Conservation (phyloP, 2,888 invertebrate species). For the Acanthococcus lagerstroemiae region DNA sequence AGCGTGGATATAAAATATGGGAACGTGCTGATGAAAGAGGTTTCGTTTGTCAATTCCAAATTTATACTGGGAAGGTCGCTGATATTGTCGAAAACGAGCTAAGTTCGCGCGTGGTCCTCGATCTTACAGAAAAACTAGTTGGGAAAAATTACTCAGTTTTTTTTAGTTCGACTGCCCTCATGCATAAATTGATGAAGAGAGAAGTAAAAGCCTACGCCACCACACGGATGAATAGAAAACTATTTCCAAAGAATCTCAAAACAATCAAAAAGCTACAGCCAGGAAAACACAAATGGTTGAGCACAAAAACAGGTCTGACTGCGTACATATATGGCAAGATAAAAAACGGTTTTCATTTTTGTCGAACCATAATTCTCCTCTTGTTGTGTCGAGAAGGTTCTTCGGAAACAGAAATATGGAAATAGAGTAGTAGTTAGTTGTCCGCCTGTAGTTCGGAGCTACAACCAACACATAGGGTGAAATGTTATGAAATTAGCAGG, state of each 20-base stretch:
- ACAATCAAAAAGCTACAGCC: neutral
- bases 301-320: neutral
- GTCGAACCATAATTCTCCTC: neutral
- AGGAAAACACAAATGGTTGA: neutral
- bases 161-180: neutral
- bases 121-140: neutral
- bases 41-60: constrained; percentile 12
- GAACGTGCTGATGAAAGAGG: constrained; percentile 19
- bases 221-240: neutral
- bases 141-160: neutral
- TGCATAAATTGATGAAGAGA: neutral
- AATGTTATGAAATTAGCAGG: neutral
- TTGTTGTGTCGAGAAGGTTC: neutral
- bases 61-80: constrained; percentile 32
- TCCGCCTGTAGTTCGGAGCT: neutral
- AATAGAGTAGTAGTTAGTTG: neutral
- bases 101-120: constrained; percentile 31
- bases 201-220: neutral
- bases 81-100: constrained; percentile 29
- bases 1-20: constrained; percentile 33
- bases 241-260: neutral
- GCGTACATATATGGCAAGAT: neutral
- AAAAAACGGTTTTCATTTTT: neutral
- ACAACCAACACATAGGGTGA: neutral
- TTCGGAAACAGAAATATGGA: neutral